phyloP scores from a whole-genome alignment of 2,113 vertebrate species.

The Peromyscus maniculatus region DNA sequence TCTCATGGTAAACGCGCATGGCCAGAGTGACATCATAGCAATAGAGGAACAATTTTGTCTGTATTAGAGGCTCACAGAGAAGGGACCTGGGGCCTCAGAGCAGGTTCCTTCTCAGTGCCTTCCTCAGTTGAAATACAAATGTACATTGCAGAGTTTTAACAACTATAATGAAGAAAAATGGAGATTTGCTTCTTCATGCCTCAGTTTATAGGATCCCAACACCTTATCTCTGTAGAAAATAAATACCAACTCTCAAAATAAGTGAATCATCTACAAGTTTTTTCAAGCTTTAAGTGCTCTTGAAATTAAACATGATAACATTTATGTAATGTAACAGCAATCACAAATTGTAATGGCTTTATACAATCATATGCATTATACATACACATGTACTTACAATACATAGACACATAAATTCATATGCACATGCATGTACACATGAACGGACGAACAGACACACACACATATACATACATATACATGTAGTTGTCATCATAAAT shows the following conservation, averaged over 20 bases:
- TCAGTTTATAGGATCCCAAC: not conserved
- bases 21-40: not conserved
- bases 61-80: not conserved
- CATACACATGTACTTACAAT: not conserved
- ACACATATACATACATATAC: not conserved
- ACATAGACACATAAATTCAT: not conserved
- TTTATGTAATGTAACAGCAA: slow-evolving; percentile 13
- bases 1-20: not conserved
- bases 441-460: not conserved
- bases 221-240: not conserved
- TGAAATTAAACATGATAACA: slow-evolving; percentile 38
- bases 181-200: not conserved
- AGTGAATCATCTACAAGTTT: not conserved
- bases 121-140: not conserved
- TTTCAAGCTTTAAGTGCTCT: slow-evolving; percentile 25
- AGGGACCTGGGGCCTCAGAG: not conserved
- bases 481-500: slow-evolving; percentile 28
- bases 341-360: slow-evolving; percentile 46
- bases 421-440: not conserved
- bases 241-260: not conserved
- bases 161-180: not conserved
- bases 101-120: not conserved
- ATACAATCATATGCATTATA: slow-evolving; percentile 12
- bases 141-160: not conserved
- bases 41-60: not conserved